phyloP scores from a whole-genome alignment of 2,888 invertebrate genomes.

The Eutolmus rufibarbis region DNA sequence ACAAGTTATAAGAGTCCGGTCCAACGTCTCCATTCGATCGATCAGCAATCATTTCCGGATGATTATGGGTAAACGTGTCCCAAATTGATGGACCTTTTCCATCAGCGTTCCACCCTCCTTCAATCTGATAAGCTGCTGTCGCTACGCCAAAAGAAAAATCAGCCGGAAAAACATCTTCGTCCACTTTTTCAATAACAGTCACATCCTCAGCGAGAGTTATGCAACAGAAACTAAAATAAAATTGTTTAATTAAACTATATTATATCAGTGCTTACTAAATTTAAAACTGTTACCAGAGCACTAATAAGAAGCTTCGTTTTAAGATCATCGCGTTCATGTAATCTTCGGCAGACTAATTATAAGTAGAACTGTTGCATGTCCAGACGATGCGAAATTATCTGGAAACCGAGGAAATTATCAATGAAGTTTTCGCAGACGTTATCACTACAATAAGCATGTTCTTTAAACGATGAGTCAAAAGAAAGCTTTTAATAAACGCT shows the following conservation, averaged over 20 bases:
- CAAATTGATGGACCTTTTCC: conserved; percentile 66
- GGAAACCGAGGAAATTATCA: background rate
- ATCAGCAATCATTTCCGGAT: conserved; percentile 61
- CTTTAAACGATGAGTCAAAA: background rate
- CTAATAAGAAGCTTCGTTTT: background rate
- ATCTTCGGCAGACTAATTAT: background rate
- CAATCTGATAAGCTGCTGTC: conserved; percentile 55
- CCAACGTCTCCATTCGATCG: conserved; percentile 66
- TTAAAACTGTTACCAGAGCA: background rate
- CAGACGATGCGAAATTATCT: background rate
- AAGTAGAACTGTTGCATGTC: background rate
- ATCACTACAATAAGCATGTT: background rate
- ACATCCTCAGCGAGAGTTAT: background rate
- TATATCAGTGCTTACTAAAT: background rate
- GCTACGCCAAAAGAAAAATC: conserved; percentile 54
- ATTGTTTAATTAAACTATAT: background rate
- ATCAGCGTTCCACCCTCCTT: conserved; percentile 55
- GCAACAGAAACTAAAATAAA: background rate
- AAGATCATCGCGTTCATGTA: background rate
- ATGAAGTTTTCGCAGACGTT: background rate
- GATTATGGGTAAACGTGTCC: conserved; percentile 61
- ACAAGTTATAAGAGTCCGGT: conserved; percentile 69
- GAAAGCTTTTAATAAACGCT: background rate
- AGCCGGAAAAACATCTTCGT: conserved; percentile 51
- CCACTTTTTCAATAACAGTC: conserved; percentile 22